Evolutionary conservation across 2,888 invertebrate species (phyloP).

Genomic region (Dryocosmus kuriphilus): DNA sequence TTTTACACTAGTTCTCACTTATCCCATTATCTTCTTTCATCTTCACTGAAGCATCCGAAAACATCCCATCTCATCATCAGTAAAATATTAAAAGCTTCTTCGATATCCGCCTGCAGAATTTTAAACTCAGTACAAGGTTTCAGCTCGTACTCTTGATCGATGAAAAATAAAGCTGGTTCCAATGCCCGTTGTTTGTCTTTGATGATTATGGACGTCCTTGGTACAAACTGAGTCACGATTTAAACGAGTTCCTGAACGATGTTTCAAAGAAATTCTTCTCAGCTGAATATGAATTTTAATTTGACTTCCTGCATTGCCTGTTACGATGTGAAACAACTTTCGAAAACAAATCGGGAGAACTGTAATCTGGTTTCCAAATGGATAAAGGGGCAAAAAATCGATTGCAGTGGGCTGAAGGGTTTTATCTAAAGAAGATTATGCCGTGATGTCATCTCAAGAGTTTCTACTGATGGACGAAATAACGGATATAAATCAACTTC

Average conservation of each 20-base stretch:
- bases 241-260: background rate
- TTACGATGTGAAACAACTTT: background rate
- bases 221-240: background rate
- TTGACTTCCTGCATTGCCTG: background rate
- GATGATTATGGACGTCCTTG: background rate
- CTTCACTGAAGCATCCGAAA: background rate
- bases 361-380: background rate
- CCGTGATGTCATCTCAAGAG: background rate
- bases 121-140: conserved; percentile 1
- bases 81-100: conserved; percentile 13
- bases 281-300: background rate
- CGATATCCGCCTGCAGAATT: background rate
- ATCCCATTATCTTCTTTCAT: conserved; percentile 7
- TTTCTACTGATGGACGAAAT: conserved; percentile 26
- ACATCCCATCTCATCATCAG: background rate
- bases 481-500: conserved; percentile 8
- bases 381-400: background rate
- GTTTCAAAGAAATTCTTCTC: conserved; percentile 1
- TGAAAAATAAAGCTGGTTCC: background rate
- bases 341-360: background rate
- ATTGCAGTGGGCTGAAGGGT: background rate
- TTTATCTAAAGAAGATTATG: conserved; percentile 17
- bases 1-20: conserved; percentile 28
- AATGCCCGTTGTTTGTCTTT: background rate
- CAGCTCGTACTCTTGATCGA: background rate